Evolutionary conservation across 2,113 vertebrate species (phyloP).

Genomic region (Mus musculus): GRCm39 chr3:130867001-130867500

Average conservation of each 20-base stretch:
- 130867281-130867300: too few relatives aligned
- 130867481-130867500: too few relatives aligned
- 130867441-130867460: not conserved
- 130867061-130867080: not conserved
- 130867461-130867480: not conserved
- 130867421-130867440: not conserved
- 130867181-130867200: slow-evolving; percentile 17
- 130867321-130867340: not conserved
- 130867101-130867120: not conserved
- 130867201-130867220: not conserved
- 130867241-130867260: not conserved
- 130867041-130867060: not conserved
- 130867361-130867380: not conserved
- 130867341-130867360: not conserved
- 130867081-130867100: not conserved
- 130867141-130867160: not conserved
- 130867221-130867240: not conserved
- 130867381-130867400: not conserved
- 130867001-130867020: not conserved
- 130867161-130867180: not conserved
- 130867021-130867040: not conserved
- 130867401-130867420: not conserved
- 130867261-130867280: not conserved
- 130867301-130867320: not conserved
- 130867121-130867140: not conserved